Evolutionary conservation across 2,113 vertebrate species (phyloP).

Genomic region (Greenwoodochromis staneri): DNA sequence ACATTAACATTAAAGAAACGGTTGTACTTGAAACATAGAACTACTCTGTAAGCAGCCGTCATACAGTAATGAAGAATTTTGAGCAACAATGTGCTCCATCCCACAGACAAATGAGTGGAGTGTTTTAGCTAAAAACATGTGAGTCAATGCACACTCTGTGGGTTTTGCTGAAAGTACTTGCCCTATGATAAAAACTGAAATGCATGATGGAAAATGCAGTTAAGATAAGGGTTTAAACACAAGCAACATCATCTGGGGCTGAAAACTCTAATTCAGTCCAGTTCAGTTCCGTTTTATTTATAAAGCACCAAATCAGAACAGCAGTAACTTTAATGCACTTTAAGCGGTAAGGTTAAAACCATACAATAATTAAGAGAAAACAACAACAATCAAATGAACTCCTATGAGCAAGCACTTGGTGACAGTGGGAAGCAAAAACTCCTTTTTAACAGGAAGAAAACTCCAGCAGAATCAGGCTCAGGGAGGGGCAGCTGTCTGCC

Average conservation of each 20-base stretch:
- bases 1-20: background rate
- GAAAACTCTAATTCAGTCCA: background rate
- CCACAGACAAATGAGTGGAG: background rate
- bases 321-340: background rate
- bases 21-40: slow-evolving; percentile 4
- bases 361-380: background rate
- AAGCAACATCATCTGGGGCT: background rate
- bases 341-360: fast-evolving
- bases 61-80: background rate
- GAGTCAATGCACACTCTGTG: background rate
- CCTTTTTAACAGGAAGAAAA: background rate
- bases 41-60: background rate
- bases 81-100: background rate
- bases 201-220: background rate
- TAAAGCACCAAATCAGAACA: background rate
- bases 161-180: background rate
- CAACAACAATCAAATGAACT: background rate
- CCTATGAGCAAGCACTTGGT: background rate
- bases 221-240: background rate
- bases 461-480: background rate
- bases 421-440: background rate
- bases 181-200: background rate
- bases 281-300: background rate
- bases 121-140: background rate
- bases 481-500: background rate